Evolutionary conservation across 2,888 invertebrate species (phyloP).

Genomic region (Ischnus inquisitorius): DNA sequence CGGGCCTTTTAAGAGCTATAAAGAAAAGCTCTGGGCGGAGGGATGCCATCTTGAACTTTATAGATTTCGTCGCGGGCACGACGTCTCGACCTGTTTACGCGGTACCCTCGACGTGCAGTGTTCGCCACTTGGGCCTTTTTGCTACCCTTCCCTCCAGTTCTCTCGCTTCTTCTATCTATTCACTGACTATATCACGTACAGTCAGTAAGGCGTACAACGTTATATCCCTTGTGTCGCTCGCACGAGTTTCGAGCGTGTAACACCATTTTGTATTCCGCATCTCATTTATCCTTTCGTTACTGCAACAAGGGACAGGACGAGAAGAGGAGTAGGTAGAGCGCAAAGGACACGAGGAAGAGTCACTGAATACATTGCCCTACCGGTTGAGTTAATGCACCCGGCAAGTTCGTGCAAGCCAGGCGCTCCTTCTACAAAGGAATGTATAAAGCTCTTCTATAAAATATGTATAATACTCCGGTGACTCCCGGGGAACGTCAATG

Average conservation of each 20-base stretch:
- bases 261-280: constrained; percentile 63
- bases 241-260: constrained; percentile 43
- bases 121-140: constrained; percentile 12
- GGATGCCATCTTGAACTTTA: constrained; percentile 60
- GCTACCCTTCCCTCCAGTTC: constrained; percentile 10
- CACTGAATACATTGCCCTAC: constrained; percentile 62
- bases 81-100: constrained; percentile 63
- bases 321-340: background rate
- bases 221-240: constrained; percentile 23
- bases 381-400: constrained; percentile 31
- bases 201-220: constrained; percentile 15
- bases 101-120: constrained; percentile 35
- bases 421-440: constrained; percentile 57
- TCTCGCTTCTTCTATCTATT: background rate
- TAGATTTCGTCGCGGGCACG: constrained; percentile 30
- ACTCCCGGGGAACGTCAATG: constrained; percentile 41
- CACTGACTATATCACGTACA: background rate
- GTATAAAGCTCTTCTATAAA: constrained; percentile 41
- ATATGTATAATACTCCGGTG: constrained; percentile 49
- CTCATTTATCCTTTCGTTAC: constrained; percentile 58
- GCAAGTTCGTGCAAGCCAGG: background rate
- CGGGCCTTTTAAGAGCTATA: constrained; percentile 38
- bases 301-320: constrained; percentile 14
- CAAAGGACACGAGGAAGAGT: constrained; percentile 28
- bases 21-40: constrained; percentile 18